Evolutionary conservation across 2,888 invertebrate genomes (phyloP), one percentile per base, ranked within the genome.

Genomic region (Hirudinaria manillensis): DNA sequence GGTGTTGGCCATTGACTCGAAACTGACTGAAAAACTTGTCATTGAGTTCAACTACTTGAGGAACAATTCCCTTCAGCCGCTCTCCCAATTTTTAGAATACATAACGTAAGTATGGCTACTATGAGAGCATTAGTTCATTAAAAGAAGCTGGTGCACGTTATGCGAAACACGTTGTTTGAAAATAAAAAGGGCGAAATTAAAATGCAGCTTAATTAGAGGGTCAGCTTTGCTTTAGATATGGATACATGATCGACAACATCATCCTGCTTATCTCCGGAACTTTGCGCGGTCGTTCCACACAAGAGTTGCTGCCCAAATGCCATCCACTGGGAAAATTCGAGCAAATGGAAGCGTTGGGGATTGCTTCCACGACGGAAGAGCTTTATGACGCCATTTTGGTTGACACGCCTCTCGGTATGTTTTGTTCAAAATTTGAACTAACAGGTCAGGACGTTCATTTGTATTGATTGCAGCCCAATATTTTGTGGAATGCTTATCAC

Each of bases 181-280:
- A 61, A 61, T 45, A 1, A 45, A 45, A 45, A 16, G 24, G 19
- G 7, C 29, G 61, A 3, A 61, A 2, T 7, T 61, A 61, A 10
- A 7, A 2, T 27, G n/a, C 19, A 2, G 24, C 3, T 1, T 61
- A 61, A 7, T 16, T 27, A 61, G 2, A 3, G 3, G 1, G n/a
- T 27, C 19, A 61, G 10, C 61, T 27, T 7, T 61, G 29, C n/a
- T 61, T 67, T 81, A 89, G 89, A 79, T 98, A 98, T 89, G 96
- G 97, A 85, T 99, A 99, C 87, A 99, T 99, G 99, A 99, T 99
- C 85, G 99, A 99, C 86, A 99, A 99, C 86, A 99, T 99, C 77
- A 97, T 99, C 82, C 87, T 97, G 80, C 87, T 99, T 83, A 98
- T 99, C 81, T 98, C 99, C 80, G 99, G 99, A 36, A 99, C 99